Conservation (phyloP, 2,888 invertebrate species). For the Caenorhabditis angaria region DNA sequence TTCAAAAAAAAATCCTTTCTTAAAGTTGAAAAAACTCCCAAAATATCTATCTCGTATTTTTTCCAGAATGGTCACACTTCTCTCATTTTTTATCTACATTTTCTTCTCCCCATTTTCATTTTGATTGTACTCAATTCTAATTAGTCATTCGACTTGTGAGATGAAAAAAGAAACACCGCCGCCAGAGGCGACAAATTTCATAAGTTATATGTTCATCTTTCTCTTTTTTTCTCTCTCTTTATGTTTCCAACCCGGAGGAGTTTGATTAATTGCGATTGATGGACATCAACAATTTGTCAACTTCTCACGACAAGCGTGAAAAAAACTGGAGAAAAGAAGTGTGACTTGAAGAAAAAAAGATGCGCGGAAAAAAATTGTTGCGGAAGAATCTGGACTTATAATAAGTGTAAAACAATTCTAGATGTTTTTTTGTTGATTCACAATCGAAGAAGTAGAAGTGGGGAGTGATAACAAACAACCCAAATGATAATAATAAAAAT, state of each 20-base stretch:
- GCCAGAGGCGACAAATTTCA: slow-evolving; percentile 4
- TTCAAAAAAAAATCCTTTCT: too few species aligned
- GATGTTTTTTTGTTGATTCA: too few species aligned
- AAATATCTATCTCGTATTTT: too few species aligned
- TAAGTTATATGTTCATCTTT: neutral
- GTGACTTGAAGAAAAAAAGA: too few species aligned
- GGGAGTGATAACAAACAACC: too few species aligned
- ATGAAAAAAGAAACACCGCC: slow-evolving; percentile 2
- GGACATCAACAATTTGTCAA: neutral
- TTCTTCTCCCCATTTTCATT: too few species aligned
- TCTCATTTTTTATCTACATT: neutral
- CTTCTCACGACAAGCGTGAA: neutral
- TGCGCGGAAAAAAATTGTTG: too few species aligned
- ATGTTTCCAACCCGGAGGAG: neutral
- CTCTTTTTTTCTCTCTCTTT: neutral
- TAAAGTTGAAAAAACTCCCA: neutral
- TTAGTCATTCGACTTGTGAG: neutral
- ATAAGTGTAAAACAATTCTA: too few species aligned
- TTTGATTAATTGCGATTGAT: neutral
- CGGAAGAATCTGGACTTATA: too few species aligned
- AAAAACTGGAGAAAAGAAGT: too few species aligned
- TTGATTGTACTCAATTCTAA: neutral
- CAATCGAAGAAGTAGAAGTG: too few species aligned
- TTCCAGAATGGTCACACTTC: neutral
- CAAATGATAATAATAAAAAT: neutral